Base-by-base conservation (phyloP, 2,888 invertebrate genomes). In the Bellardia pandia region DNA sequence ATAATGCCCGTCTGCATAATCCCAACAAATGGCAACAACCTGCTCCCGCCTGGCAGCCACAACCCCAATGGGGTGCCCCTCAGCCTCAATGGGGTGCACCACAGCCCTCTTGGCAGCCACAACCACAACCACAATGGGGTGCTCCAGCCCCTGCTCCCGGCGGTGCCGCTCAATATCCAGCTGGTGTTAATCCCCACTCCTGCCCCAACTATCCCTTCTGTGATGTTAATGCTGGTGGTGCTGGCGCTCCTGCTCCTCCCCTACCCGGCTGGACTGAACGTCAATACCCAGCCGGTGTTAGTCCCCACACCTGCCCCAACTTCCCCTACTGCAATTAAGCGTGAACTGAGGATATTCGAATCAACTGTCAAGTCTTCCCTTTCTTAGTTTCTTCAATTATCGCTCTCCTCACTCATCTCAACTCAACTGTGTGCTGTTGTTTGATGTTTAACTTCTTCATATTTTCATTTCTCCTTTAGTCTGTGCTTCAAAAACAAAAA, bases 141-240 rank as follows among this genome's bases (percentile, higher is more conserved):
- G 85, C 88, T 58, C 90, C 90, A n/a, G 89, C 90, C 16, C 90
- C 91, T 51, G 90, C 92, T 30, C 90, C 92, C 40, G 93, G 92
- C 48, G 93, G 91, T 75, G 93, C 93, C 79, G 94, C 37, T 37
- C 37, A 93, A 86, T 94, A 92, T 89, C 94, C 94, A 85, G 94
- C 94, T 87, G 94, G 94, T 84, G 92, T 94, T 33, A 93, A 92
- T 89, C 94, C 94, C 30, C 93, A 94, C 77, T 90, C 93, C 88
- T 94, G 94, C 90, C 94, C 94, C 90, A 94, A 94, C 91, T 94
- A 94, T 92, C 94, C 94, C 86, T 94, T 94, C 92, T 94, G 94
- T 88, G 93, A 93, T 91, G 93, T 92, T 81, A 92, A 92, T 88
- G 93, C 91, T 77, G 93, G 92, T 78, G 89, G 89, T 64, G 91